A percentile compares a stretch with the other conserved stretches of the same genome.
These are phyloP conservation scores for Sarotherodon lohbergeri DNA, from an alignment of 2,113 vertebrate species.

Conservation along the genomic window DNA sequence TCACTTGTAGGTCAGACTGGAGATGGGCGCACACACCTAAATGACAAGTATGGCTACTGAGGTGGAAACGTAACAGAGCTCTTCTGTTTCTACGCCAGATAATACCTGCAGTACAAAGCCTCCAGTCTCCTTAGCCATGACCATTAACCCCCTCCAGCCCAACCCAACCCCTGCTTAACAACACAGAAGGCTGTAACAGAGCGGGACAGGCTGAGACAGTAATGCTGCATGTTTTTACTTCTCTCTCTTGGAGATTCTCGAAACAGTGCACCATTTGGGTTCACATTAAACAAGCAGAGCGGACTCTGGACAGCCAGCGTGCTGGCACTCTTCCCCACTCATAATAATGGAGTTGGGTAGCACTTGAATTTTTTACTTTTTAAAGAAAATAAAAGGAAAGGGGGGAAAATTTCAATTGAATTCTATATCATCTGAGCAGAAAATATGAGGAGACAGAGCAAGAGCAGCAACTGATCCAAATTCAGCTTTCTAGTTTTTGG, in stretches of 20 bases:
- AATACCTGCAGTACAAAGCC: slow-evolving; percentile 13
- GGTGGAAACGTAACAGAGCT: neutral
- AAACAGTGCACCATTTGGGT: neutral
- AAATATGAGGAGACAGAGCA: neutral
- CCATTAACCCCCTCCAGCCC: neutral
- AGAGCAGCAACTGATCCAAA: slow-evolving; percentile 20
- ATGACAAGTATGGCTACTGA: slow-evolving; percentile 95
- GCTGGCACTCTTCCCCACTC: neutral
- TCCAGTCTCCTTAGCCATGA: neutral
- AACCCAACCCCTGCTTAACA: neutral
- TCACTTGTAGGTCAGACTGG: slow-evolving; percentile 84
- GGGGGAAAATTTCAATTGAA: neutral
- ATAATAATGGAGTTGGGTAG: neutral
- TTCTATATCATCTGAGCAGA: slow-evolving; percentile 6
- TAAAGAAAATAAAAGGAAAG: neutral
- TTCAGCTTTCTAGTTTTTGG: slow-evolving; percentile 19
- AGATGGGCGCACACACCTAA: slow-evolving; percentile 93
- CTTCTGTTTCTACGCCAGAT: neutral
- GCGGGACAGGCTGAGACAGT: neutral
- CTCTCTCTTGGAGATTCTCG: neutral
- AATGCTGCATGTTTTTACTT: neutral
- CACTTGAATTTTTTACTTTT: slow-evolving; percentile 9
- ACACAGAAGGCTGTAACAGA: neutral
- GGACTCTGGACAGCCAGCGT: slow-evolving; percentile 12
- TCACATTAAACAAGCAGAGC: neutral